Evolutionary conservation across 2,888 invertebrate species (phyloP), one percentile per base, ranked within the genome.

Genomic region (Rhingia campestris): DNA sequence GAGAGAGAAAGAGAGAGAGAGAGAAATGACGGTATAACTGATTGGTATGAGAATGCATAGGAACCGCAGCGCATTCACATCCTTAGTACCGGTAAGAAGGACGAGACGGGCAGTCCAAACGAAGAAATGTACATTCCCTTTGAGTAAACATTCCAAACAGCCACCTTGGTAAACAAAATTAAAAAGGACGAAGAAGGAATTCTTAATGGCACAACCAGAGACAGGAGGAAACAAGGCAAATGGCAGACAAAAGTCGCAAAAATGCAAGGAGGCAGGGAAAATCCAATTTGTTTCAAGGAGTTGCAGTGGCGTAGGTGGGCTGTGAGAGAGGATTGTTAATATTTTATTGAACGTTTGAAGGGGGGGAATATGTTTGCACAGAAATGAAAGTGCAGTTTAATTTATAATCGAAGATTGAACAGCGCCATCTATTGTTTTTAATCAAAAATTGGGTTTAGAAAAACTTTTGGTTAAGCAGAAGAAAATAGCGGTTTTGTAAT

Each of bases 71-170:
- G 66, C 51, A 72, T 64, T 59, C 39, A 45, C 39, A 59, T 67
- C 54, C 58, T 45, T 59, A 43, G 10, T 12, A 30, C 43, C n/a
- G 35, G 30, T 30, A 49, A 33, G 35, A 41, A 33, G 35, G 12
- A 30, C 32, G 39, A 35, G 14, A 4, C 35, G 37, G 4, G 37
- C 47, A 35, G 30, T 3, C 37, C 10, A 45, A 56, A 79, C 69
- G 79, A 69, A 74, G 73, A 84, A 74, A 84, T 84, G 79, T 84
- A 84, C 82, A 84, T 84, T 79, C 79, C 73, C 74, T 84, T 69
- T 84, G 82, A 74, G 82, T 84, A 84, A 84, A 84, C 82, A 84
- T 84, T 84, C 82, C 82, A 74, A 84, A 74, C 79, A 84, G 79
- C 79, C 82, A 84, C 82, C 79, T 79, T 74, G 79, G 82, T 64